Conservation (phyloP, 2,797 vertebrate genomes). For the Nannoperca obscura region DNA sequence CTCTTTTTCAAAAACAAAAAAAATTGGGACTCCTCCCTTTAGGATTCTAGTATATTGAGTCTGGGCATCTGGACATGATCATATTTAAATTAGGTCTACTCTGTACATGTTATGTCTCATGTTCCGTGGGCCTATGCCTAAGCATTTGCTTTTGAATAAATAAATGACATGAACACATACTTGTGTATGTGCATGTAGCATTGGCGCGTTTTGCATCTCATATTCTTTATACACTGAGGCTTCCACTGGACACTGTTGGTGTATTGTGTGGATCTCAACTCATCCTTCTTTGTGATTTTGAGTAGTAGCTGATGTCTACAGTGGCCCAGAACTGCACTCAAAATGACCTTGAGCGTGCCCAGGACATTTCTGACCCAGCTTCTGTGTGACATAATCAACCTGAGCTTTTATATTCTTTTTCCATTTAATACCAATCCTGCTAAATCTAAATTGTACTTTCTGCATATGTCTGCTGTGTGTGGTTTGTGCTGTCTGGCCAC, state of each 20-base stretch:
- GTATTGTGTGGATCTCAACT: not conserved
- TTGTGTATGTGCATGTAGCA: not conserved
- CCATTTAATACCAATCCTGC: not conserved
- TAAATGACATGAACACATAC: conserved; percentile 1
- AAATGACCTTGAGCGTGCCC: conserved; percentile 12
- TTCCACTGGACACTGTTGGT: conserved; percentile 1
- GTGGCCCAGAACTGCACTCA: conserved; percentile 1
- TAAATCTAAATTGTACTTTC: not conserved
- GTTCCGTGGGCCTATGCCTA: not conserved
- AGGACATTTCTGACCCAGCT: not conserved
- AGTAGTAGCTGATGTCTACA: not conserved
- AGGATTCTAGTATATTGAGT: not conserved
- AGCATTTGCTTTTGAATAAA: conserved; percentile 20
- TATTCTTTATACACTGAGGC: conserved; percentile 1
- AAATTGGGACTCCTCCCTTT: not conserved
- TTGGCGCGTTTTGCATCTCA: not conserved
- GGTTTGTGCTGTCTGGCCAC: not conserved
- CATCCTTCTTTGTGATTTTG: not conserved
- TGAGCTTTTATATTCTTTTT: not conserved
- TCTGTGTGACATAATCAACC: conserved; percentile 1
- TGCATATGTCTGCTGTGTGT: not conserved
- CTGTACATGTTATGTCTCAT: not conserved
- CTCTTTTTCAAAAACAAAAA: conserved; percentile 5
- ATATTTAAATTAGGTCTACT: not conserved
- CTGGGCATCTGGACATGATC: conserved; percentile 1